phyloP scores from a whole-genome alignment of 2,797 vertebrate species.

The Schizothorax lantsangensis region DNA sequence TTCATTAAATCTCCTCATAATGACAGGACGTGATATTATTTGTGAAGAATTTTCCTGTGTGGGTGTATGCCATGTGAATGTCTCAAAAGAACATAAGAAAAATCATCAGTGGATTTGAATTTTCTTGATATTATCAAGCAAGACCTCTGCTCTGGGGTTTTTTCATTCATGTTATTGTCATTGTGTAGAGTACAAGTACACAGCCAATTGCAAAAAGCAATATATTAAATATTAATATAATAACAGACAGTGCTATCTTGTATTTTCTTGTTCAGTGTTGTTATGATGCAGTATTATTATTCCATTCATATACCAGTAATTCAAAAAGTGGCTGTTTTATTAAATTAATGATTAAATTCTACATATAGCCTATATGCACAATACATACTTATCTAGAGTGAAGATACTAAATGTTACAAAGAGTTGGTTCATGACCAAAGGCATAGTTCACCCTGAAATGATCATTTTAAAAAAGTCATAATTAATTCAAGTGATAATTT shows the following conservation, averaged over 20 bases:
- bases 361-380: neutral
- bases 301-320: conserved; percentile 7
- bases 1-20: conserved; percentile 17
- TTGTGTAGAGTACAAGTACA: neutral
- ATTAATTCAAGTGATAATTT: neutral
- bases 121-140: conserved; percentile 4
- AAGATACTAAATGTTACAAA: neutral
- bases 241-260: neutral
- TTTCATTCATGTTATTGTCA: neutral
- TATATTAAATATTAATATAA: neutral
- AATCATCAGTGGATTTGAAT: neutral
- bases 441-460: neutral
- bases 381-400: neutral
- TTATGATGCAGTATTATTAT: neutral
- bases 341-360: no score
- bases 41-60: conserved; percentile 10
- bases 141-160: neutral
- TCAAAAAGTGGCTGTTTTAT: neutral
- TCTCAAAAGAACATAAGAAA: conserved; percentile 12
- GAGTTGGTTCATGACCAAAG: neutral
- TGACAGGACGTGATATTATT: conserved; percentile 12
- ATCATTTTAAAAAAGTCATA: neutral
- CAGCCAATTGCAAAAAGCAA: neutral
- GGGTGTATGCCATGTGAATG: conserved; percentile 6
- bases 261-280: neutral